Evolutionary conservation across 2,113 vertebrate species (phyloP).

Genomic region (Anolis sagrei): DNA sequence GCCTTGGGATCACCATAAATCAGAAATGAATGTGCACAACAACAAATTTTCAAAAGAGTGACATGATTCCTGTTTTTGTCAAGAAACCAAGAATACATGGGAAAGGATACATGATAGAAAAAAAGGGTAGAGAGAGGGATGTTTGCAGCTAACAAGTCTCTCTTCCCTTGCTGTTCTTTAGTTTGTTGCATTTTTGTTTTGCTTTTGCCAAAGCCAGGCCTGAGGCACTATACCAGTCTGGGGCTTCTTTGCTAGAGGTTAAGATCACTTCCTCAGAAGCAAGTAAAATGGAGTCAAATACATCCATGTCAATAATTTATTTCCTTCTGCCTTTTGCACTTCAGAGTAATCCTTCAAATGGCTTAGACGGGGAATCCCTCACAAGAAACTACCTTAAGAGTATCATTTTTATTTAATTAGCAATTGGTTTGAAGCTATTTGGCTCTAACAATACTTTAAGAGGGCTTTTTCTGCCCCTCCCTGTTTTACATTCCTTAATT

Average conservation of each 20-base stretch:
- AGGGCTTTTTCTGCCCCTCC: slow-evolving; percentile 2
- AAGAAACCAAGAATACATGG: background rate
- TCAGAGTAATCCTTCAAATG: background rate
- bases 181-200: background rate
- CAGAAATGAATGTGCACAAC: no score
- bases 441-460: background rate
- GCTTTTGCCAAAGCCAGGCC: background rate
- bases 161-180: background rate
- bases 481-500: background rate
- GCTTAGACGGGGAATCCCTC: background rate
- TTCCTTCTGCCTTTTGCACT: background rate
- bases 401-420: slow-evolving; percentile 32
- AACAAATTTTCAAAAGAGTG: background rate
- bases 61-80: background rate
- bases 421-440: slow-evolving; percentile 14
- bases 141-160: background rate
- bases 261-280: background rate
- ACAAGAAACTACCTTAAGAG: background rate
- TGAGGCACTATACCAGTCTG: no score
- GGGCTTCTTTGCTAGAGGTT: background rate
- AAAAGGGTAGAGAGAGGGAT: background rate
- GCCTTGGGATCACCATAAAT: no score
- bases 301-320: background rate
- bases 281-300: background rate
- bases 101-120: background rate